These are phyloP conservation scores for Percina caprodes DNA, from an alignment of 2,113 vertebrate species.

Conservation along the genomic window DNA sequence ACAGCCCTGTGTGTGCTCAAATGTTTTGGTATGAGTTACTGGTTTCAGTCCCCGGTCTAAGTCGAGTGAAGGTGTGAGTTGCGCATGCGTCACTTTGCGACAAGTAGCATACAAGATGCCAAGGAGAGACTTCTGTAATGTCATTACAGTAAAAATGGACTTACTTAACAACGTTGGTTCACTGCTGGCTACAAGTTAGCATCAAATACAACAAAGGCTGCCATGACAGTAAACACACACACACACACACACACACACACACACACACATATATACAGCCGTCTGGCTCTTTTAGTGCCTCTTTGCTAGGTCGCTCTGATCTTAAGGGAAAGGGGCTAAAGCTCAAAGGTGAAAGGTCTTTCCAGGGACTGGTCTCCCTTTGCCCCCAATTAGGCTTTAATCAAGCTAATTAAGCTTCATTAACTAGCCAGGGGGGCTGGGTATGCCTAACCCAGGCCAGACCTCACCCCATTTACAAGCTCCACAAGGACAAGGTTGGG, in stretches of 20 bases:
- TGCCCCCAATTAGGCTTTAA: slow-evolving; percentile 77
- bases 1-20: no score
- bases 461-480: slow-evolving; percentile 53
- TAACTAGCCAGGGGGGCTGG: slow-evolving; percentile 59
- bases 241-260: slow-evolving; percentile 34
- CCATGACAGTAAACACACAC: slow-evolving; percentile 53
- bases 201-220: no score
- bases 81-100: no score
- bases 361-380: slow-evolving; percentile 60
- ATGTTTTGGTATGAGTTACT: no score
- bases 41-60: no score
- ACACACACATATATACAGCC: neutral
- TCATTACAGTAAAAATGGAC: no score
- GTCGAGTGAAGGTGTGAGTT: no score
- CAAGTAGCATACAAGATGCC: no score
- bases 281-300: slow-evolving; percentile 63
- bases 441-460: slow-evolving; percentile 64
- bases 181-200: no score
- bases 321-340: slow-evolving; percentile 54
- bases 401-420: slow-evolving; percentile 83
- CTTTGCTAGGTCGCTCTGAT: slow-evolving; percentile 70
- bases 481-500: slow-evolving; percentile 14
- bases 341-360: slow-evolving; percentile 77
- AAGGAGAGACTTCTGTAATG: no score
- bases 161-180: no score